Conservation (phyloP, 2,888 invertebrate species). For the Drosophila atripex region DNA sequence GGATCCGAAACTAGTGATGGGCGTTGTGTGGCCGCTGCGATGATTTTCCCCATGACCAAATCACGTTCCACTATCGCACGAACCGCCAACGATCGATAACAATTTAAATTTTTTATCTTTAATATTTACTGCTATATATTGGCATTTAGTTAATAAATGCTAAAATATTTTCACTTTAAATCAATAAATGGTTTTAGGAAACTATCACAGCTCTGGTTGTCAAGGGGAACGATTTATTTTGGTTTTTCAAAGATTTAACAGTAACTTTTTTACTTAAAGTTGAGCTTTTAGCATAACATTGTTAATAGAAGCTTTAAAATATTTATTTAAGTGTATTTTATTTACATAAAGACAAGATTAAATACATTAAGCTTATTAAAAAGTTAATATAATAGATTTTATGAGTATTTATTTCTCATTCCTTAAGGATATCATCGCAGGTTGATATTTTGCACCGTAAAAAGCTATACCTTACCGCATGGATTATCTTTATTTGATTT, state of each 20-base stretch:
- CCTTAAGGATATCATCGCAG: background rate
- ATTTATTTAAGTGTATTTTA: too few species aligned
- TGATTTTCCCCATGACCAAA: background rate
- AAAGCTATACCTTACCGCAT: background rate
- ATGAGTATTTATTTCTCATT: background rate
- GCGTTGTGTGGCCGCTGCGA: background rate
- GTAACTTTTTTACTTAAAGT: background rate
- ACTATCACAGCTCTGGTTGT: background rate
- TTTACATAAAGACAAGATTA: background rate
- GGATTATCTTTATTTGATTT: background rate
- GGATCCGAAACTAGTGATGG: constrained; percentile 45
- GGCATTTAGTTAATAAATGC: too few species aligned
- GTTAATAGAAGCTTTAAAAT: too few species aligned
- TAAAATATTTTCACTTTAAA: background rate
- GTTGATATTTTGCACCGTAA: background rate
- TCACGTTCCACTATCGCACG: background rate
- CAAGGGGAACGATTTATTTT: background rate
- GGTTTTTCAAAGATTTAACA: background rate
- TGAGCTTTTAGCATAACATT: background rate
- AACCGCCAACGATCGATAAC: constrained; percentile 1
- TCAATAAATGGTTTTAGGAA: background rate
- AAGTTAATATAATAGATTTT: background rate
- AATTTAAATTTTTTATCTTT: background rate
- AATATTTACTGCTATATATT: background rate
- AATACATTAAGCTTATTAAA: background rate